These are phyloP conservation scores for Hemichromis elongatus DNA, from an alignment of 2,113 vertebrate species.

Conservation along the genomic window DNA sequence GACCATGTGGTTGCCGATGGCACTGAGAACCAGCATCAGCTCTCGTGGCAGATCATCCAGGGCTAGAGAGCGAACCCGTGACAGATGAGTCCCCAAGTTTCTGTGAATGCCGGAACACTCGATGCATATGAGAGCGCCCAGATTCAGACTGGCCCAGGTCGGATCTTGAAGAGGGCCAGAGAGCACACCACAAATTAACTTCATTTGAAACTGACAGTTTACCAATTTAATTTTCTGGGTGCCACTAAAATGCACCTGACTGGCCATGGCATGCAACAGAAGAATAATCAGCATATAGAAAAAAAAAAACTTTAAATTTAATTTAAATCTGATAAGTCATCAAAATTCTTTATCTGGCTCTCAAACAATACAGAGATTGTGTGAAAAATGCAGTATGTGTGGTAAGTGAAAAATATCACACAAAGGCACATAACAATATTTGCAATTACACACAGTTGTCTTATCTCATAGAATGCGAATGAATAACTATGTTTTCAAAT, in stretches of 20 bases:
- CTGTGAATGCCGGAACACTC: constrained; percentile 71
- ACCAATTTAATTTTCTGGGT: neutral
- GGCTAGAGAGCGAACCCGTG: constrained; percentile 63
- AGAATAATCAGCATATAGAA: neutral
- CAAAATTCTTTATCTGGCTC: neutral
- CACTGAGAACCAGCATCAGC: constrained; percentile 63
- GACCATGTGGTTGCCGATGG: constrained; percentile 68
- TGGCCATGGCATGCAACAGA: neutral
- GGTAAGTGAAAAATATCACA: neutral
- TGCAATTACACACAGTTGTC: neutral
- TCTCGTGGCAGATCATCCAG: constrained; percentile 65
- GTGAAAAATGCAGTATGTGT: neutral
- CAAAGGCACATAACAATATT: neutral
- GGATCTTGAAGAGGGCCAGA: constrained; percentile 48
- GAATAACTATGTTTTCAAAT: neutral
- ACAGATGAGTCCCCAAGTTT: constrained; percentile 68
- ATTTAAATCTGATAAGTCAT: neutral
- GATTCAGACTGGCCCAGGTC: constrained; percentile 69
- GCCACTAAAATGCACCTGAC: neutral
- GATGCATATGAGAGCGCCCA: constrained; percentile 68
- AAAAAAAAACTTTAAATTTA: neutral
- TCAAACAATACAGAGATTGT: neutral
- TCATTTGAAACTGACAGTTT: neutral
- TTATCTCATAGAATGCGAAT: neutral
- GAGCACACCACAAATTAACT: neutral